Base-by-base conservation (phyloP, 2,888 invertebrate species). In the Lydus trimaculatus region DNA sequence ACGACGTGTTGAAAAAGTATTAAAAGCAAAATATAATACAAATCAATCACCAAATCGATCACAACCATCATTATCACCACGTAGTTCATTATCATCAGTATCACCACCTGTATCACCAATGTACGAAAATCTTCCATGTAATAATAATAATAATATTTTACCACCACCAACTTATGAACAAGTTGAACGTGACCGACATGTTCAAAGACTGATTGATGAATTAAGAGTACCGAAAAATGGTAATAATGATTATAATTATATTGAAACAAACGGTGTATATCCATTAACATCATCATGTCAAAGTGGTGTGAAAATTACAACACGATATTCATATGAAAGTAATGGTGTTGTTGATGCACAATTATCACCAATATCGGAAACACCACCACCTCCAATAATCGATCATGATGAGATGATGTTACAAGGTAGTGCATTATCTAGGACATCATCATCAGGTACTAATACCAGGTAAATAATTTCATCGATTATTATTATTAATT, bases 341-440 rank as follows among this genome's bases (percentile, higher is more conserved):
- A 84, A 43, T 43, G 13, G 85, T 15, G 82, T 86, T n/a, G 81
- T 86, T 0, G 89, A 89, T 73, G 87, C 89, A 74, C 94, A 94
- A 0, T 85, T 95, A 4, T 95, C 95, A 0, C 95, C 95, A 0
- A 95, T 95, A 73, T 95, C 94, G 25, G 95, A 95, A 84, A 94
- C 94, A 4, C 94, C 94, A 6, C 92, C 94, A 33, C 11, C 33
- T 3, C 86, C 87, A 0, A 87, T 91, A 64, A 75, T 88, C 31
- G 87, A 84, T 68, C 80, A 83, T 69, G 84, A 88, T 80, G 84
- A 85, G 17, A 43, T 43, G 62, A 76, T 74, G 58, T 71, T 84
- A 33, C 83, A 83, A 69, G 84, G 83, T 8, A 78, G 83, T 4
- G 79, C 84, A 9, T 78, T 86, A 60, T 86, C 84, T 60, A 75